A percentile compares a stretch with the other conserved stretches of the same genome.
phyloP scores from a whole-genome alignment of 2,888 invertebrate genomes.

The Mactromeris polynyma region DNA sequence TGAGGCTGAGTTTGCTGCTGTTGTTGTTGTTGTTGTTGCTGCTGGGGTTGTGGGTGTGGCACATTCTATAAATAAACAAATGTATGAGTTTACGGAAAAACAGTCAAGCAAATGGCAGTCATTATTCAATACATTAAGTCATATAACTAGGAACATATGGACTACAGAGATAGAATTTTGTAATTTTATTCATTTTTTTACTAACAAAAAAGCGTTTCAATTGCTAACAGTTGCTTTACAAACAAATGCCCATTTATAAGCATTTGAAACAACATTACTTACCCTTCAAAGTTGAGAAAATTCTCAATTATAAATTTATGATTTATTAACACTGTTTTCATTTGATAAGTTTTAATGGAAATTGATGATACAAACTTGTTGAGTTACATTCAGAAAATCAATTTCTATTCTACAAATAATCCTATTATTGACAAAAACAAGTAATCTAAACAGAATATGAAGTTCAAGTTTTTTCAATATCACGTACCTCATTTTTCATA shows the following conservation, averaged over 20 bases:
- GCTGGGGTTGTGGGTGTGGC: slow-evolving; percentile 21
- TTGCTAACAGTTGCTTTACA: no score
- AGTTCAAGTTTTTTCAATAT: not conserved
- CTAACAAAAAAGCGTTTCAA: not conserved
- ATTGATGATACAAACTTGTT: not conserved
- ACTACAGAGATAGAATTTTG: no score
- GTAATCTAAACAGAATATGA: not conserved
- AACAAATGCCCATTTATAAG: no score
- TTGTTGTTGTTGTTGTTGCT: slow-evolving; percentile 87
- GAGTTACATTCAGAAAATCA: not conserved
- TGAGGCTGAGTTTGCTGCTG: slow-evolving; percentile 52
- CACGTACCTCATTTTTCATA: not conserved
- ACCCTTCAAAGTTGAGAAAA: not conserved
- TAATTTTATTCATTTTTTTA: not conserved
- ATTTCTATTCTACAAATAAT: not conserved
- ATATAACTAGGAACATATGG: no score
- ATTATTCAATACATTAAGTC: no score
- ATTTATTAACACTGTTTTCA: not conserved
- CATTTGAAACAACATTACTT: no score
- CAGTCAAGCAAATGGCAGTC: no score
- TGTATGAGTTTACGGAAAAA: no score
- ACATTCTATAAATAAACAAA: slow-evolving; percentile 27
- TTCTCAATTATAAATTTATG: not conserved
- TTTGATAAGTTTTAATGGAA: not conserved
- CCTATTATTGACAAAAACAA: not conserved